phyloP scores from a whole-genome alignment of 2,113 vertebrate species.

The Neolamprologus variostigma region DNA sequence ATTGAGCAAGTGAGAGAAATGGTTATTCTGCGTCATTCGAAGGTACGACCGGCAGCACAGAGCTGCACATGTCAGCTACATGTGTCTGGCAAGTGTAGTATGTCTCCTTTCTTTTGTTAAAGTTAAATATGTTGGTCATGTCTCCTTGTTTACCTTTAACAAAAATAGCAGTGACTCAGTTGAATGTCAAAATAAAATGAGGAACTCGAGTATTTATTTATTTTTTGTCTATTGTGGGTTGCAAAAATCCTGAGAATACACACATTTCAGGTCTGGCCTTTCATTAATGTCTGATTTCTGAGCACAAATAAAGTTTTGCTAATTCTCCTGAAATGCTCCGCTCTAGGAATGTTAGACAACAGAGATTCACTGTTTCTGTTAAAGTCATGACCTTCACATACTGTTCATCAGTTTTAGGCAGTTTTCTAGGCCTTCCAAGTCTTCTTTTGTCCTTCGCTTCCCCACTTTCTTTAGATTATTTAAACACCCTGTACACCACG shows the following conservation, averaged over 20 bases:
- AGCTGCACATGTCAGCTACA: neutral
- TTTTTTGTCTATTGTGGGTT: neutral
- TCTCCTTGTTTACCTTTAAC: neutral
- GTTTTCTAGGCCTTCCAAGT: neutral
- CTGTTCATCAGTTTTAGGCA: neutral
- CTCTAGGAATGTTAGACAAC: neutral
- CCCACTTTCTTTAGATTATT: neutral
- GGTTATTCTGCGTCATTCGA: slow-evolving; percentile 5
- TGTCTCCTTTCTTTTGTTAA: neutral
- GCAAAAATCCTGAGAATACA: neutral
- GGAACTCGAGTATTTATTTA: neutral
- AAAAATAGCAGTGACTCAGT: neutral
- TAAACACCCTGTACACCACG: neutral
- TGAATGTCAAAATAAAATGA: neutral
- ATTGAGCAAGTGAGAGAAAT: slow-evolving; percentile 18
- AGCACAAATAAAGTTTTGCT: neutral
- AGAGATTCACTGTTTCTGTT: neutral
- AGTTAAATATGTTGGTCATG: neutral
- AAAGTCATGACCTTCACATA: neutral
- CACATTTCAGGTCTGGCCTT: neutral
- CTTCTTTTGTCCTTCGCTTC: neutral
- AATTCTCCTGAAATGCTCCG: neutral
- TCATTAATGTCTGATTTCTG: neutral
- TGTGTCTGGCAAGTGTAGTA: neutral
- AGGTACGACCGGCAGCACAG: neutral